Conservation (phyloP, 1,140 invertebrate genomes). For the Calephelis virginiensis region DNA sequence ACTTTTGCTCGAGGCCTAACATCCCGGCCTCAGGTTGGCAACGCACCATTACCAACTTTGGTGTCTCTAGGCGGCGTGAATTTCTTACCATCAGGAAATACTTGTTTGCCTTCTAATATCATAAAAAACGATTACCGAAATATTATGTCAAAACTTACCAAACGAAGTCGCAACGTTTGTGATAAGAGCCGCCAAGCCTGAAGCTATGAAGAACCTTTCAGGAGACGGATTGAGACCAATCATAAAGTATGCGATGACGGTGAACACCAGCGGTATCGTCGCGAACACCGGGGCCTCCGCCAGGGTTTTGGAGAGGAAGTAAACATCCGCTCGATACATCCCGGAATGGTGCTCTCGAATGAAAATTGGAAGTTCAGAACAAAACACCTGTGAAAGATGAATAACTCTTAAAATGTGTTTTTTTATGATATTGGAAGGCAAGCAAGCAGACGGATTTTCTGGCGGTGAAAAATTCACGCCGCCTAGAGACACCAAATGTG, state of each 20-base stretch:
- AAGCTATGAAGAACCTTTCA: constrained; percentile 86
- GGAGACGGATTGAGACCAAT: constrained; percentile 88
- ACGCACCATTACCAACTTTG: too few species aligned
- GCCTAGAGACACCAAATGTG: too few species aligned
- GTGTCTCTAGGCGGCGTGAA: too few species aligned
- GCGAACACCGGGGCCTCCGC: constrained; percentile 92
- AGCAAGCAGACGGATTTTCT: too few species aligned
- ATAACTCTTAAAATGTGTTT: too few species aligned
- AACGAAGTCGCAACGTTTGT: constrained; percentile 95
- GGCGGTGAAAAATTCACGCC: too few species aligned
- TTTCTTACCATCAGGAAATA: too few species aligned
- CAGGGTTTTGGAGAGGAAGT: constrained; percentile 94
- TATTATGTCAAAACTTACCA: constrained; percentile 79
- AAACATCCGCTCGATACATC: constrained; percentile 95
- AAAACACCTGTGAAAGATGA: constrained; percentile 87
- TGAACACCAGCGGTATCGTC: constrained; percentile 90
- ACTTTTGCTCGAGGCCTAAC: too few species aligned
- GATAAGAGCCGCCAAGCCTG: constrained; percentile 87
- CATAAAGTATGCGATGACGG: constrained; percentile 91
- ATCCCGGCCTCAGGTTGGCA: too few species aligned
- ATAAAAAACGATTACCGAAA: neutral
- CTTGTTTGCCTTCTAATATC: too few species aligned
- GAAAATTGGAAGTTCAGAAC: constrained; percentile 94
- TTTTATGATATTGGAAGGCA: too few species aligned
- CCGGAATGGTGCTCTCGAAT: constrained; percentile 94